Evolutionary conservation across 2,888 invertebrate genomes (phyloP).

Genomic region (Drosophila lutescens): DNA sequence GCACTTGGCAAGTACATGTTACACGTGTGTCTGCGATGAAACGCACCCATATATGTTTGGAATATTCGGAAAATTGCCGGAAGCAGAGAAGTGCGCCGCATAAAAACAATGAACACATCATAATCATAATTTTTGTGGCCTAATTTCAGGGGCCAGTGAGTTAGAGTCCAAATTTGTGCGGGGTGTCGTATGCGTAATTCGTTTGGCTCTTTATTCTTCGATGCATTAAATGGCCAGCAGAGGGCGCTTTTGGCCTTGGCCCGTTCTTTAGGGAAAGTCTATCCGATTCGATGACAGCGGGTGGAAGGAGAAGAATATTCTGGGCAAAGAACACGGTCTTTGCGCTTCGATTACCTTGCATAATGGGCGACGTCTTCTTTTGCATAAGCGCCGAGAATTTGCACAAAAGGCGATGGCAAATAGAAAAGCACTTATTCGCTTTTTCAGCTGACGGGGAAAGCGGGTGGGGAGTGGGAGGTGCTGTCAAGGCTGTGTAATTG

Average conservation of each 20-base stretch:
- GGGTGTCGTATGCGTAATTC: conserved; percentile 12
- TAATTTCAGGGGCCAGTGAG: conserved; percentile 60
- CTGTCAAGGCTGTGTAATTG: conserved; percentile 62
- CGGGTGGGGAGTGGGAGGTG: not conserved
- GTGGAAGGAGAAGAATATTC: conserved; percentile 28
- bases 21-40: conserved; percentile 22
- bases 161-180: not conserved
- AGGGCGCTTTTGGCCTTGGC: conserved; percentile 29
- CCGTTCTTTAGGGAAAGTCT: conserved; percentile 1
- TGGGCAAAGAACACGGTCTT: conserved; percentile 20
- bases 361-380: conserved; percentile 61
- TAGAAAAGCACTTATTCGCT: conserved; percentile 64
- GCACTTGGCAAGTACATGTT: conserved; percentile 62
- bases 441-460: conserved; percentile 16
- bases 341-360: conserved; percentile 73
- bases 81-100: conserved; percentile 42
- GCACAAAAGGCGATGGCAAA: conserved; percentile 58
- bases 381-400: conserved; percentile 59
- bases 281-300: conserved; percentile 42
- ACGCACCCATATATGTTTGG: conserved; percentile 6
- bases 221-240: conserved; percentile 23
- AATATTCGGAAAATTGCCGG: conserved; percentile 48
- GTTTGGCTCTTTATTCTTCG: conserved; percentile 5
- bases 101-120: conserved; percentile 80
- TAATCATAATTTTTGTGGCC: conserved; percentile 77